phyloP scores from a whole-genome alignment of 2,113 vertebrate genomes.

The Machaerirhynchus nigripectus region DNA sequence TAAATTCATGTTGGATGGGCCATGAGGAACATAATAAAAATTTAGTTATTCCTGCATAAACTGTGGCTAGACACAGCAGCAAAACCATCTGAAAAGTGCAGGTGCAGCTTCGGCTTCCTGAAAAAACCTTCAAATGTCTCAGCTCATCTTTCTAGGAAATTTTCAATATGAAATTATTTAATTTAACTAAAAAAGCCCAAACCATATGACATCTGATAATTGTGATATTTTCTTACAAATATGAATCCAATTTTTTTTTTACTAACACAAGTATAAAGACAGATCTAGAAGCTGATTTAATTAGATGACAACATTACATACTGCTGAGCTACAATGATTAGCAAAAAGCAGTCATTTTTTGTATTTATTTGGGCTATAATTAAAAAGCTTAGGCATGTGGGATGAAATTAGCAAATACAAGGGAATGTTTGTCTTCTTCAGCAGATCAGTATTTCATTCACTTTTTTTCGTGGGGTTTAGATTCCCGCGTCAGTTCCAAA shows the following conservation, averaged over 20 bases:
- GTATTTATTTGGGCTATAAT: neutral
- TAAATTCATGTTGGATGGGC: neutral
- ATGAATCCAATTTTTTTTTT: neutral
- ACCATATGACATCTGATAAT: neutral
- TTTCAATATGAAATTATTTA: neutral
- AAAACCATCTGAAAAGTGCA: neutral
- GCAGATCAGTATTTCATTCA: neutral
- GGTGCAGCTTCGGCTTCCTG: neutral
- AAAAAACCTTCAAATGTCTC: neutral
- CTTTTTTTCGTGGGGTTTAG: neutral
- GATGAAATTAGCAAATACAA: neutral
- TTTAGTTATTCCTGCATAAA: neutral
- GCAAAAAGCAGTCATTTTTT: neutral
- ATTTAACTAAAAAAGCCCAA: neutral
- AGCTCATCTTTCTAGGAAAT: neutral
- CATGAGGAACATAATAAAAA: neutral
- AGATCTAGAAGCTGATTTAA: neutral
- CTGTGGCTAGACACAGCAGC: neutral
- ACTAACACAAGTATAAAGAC: neutral
- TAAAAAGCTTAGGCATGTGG: neutral
- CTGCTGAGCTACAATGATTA: neutral
- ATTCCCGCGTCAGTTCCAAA: neutral
- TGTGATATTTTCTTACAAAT: neutral
- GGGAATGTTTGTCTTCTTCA: neutral
- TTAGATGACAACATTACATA: neutral